Percentiles rank a stretch among this genome's conserved stretches.
Evolutionary conservation across 2,888 invertebrate species (phyloP).

Genomic region (Lasioglossum malachurum): DNA sequence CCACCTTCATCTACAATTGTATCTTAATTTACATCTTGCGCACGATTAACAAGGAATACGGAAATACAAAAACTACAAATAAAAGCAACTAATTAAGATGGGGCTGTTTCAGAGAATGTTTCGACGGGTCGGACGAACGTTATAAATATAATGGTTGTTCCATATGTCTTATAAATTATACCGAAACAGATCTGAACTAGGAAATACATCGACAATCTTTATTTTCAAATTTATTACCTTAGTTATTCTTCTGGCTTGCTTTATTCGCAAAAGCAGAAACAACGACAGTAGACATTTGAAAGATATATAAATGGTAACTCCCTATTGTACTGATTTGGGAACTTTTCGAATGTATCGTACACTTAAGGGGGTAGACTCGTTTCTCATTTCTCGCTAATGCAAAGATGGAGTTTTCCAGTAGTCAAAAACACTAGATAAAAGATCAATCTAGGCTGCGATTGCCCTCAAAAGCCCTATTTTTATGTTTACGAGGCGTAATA

Average conservation of each 20-base stretch:
- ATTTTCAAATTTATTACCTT: constrained; percentile 13
- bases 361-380: background rate
- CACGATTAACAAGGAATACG: background rate
- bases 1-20: constrained; percentile 53
- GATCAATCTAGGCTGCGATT: too few species aligned
- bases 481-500: too few species aligned
- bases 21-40: background rate
- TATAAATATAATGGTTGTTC: background rate
- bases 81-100: background rate
- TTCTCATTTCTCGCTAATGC: too few species aligned
- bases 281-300: background rate
- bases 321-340: background rate
- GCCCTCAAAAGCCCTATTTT: too few species aligned
- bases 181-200: background rate
- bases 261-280: background rate
- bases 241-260: background rate
- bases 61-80: background rate
- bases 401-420: too few species aligned
- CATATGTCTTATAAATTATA: background rate
- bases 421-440: too few species aligned
- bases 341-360: background rate
- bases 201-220: background rate
- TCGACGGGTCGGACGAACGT: background rate
- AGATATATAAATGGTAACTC: background rate
- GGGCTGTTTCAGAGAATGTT: background rate